These are phyloP conservation scores for Amblyteles armatorius DNA, from an alignment of 2,888 invertebrate species.

Conservation along the genomic window DNA sequence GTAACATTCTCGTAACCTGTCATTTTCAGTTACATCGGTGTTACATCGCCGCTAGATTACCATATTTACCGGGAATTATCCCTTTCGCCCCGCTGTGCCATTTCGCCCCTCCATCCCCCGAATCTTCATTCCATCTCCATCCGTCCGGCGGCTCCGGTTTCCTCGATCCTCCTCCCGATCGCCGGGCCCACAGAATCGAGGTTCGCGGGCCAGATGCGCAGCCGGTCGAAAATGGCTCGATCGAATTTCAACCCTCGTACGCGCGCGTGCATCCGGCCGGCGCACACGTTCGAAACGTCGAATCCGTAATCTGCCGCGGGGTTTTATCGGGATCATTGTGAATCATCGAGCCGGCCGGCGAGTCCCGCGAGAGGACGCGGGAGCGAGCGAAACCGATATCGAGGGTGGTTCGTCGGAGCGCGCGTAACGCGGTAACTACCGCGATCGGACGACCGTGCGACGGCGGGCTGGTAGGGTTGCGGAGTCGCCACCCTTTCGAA, in stretches of 20 bases:
- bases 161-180: background rate
- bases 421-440: conserved; percentile 73
- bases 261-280: conserved; percentile 1
- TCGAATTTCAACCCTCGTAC: conserved; percentile 60
- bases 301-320: conserved; percentile 76
- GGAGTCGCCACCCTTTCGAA: conserved; percentile 73
- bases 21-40: too few species aligned
- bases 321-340: conserved; percentile 81
- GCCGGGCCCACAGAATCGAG: background rate
- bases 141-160: background rate
- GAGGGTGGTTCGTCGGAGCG: conserved; percentile 20
- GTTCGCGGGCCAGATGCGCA: conserved; percentile 47
- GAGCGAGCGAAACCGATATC: conserved; percentile 30
- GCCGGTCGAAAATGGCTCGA: conserved; percentile 50
- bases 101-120: too few species aligned
- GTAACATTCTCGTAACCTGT: too few species aligned
- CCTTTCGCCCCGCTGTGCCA: too few species aligned
- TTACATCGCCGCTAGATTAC: too few species aligned
- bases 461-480: conserved; percentile 71
- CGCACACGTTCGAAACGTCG: conserved; percentile 72
- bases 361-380: conserved; percentile 26
- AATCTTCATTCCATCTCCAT: too few species aligned
- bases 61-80: too few species aligned
- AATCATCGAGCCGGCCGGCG: conserved; percentile 76
- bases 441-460: conserved; percentile 80